A percentile compares a stretch with the other conserved stretches of the same genome.
phyloP scores from a whole-genome alignment of 2,888 invertebrate genomes.

The Scaptomyza flava region DNA sequence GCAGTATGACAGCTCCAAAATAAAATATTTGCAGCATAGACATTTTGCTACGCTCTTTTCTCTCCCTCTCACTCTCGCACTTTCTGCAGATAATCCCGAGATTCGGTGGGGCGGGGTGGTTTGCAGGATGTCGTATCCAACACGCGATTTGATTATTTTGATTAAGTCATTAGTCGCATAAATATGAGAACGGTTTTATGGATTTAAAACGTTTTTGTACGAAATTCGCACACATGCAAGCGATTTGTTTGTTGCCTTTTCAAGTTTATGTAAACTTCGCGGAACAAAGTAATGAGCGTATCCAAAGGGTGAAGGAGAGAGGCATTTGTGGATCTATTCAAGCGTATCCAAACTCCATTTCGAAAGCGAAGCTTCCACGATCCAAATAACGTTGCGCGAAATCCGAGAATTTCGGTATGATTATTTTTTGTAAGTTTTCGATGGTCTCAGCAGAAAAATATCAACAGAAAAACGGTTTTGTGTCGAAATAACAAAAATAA shows the following conservation, averaged over 20 bases:
- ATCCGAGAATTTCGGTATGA: slow-evolving; percentile 37
- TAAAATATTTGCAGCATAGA: slow-evolving; percentile 27
- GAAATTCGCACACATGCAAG: slow-evolving; percentile 15
- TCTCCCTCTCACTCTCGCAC: neutral
- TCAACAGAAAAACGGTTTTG: slow-evolving; percentile 22
- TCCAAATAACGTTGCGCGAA: slow-evolving; percentile 19
- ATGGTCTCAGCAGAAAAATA: slow-evolving; percentile 37
- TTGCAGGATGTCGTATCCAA: slow-evolving; percentile 46
- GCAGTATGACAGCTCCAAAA: slow-evolving; percentile 46
- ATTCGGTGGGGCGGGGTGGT: slow-evolving; percentile 5
- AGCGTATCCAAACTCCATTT: slow-evolving; percentile 41
- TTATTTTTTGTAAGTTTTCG: slow-evolving; percentile 31
- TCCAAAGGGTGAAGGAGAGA: neutral
- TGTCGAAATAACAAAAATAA: slow-evolving; percentile 36
- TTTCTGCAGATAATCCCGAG: neutral
- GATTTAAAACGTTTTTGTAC: slow-evolving; percentile 22
- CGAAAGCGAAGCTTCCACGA: slow-evolving; percentile 31
- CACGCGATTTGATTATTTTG: slow-evolving; percentile 62
- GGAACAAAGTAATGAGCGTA: neutral
- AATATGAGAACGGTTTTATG: slow-evolving; percentile 32
- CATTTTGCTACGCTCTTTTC: slow-evolving; percentile 24
- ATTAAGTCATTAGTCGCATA: slow-evolving; percentile 53
- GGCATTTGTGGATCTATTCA: slow-evolving; percentile 14
- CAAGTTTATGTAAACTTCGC: slow-evolving; percentile 15
- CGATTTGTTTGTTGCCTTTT: slow-evolving; percentile 36